Conservation (phyloP, 2,113 vertebrate genomes). For the Aramus guarauna region DNA sequence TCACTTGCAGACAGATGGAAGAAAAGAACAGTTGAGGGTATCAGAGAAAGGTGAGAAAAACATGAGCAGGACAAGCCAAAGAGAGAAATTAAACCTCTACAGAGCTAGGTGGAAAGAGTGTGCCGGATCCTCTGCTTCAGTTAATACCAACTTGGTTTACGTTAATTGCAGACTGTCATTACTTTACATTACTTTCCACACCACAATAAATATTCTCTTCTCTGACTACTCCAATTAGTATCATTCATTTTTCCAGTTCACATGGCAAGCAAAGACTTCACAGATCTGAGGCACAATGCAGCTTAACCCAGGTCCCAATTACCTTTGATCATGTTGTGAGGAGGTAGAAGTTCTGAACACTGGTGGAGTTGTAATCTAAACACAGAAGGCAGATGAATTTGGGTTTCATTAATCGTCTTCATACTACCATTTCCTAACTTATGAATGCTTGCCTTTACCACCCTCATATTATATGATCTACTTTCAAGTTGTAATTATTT, state of each 20-base stretch:
- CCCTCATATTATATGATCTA: background rate
- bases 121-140: background rate
- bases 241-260: background rate
- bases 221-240: background rate
- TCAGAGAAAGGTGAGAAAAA: background rate
- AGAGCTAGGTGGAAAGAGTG: background rate
- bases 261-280: background rate
- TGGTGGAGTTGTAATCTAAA: background rate
- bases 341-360: background rate
- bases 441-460: background rate
- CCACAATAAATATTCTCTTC: background rate
- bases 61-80: background rate
- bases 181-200: background rate
- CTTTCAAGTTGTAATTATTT: background rate
- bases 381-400: background rate
- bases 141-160: background rate
- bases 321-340: background rate
- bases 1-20: background rate
- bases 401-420: background rate
- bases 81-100: background rate
- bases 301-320: rapidly evolving
- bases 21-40: background rate
- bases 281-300: background rate
- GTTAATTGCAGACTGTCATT: background rate
- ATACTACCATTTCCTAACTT: background rate